phyloP scores from a whole-genome alignment of 2,888 invertebrate genomes.

The Hoplodrina blanda region DNA sequence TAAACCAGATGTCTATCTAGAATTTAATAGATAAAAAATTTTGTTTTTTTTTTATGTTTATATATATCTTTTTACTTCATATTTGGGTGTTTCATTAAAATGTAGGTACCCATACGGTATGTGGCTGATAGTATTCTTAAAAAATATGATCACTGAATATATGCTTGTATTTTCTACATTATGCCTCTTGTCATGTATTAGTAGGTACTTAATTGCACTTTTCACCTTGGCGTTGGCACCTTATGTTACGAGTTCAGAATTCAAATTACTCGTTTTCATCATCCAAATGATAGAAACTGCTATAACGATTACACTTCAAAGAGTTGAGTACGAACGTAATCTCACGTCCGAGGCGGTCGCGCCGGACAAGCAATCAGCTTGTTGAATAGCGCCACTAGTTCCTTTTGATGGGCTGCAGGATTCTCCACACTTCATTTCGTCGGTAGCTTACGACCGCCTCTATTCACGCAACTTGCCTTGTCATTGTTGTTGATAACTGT shows the following conservation, averaged over 20 bases:
- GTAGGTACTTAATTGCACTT: background rate
- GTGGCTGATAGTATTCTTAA: no score
- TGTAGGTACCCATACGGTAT: no score
- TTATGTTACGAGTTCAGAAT: constrained; percentile 55
- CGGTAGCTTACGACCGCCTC: constrained; percentile 78
- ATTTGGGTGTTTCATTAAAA: no score
- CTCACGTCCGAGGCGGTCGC: constrained; percentile 64
- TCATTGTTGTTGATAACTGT: constrained; percentile 88
- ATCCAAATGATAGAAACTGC: constrained; percentile 65
- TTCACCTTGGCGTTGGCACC: constrained; percentile 14
- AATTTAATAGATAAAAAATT: constrained; percentile 17
- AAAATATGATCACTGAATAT: no score
- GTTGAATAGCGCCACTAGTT: constrained; percentile 80
- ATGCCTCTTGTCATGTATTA: no score
- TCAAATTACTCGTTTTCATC: constrained; percentile 68
- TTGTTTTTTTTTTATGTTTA: background rate
- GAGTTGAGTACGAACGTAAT: constrained; percentile 70
- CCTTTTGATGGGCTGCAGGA: constrained; percentile 83
- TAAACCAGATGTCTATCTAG: constrained; percentile 40
- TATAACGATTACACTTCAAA: constrained; percentile 75
- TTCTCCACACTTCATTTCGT: constrained; percentile 84
- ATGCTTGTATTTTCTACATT: no score
- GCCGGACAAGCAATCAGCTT: constrained; percentile 80
- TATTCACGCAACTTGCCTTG: constrained; percentile 81
- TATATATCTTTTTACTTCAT: background rate